A percentile compares a stretch with the other conserved stretches of the same genome.
Evolutionary conservation across 1,140 invertebrate species (phyloP).

Genomic region (Heliconius melpomene): DNA sequence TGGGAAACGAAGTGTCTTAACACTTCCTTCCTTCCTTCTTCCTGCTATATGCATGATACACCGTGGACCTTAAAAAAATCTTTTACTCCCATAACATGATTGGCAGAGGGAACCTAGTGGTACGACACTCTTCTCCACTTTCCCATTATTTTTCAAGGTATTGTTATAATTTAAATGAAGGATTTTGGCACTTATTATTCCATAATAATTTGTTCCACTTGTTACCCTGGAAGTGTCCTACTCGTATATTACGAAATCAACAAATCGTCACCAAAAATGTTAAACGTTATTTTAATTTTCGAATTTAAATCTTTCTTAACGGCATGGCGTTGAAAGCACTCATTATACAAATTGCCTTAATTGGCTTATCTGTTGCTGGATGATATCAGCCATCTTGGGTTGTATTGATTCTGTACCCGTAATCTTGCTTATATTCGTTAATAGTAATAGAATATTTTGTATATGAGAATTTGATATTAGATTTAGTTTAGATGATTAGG

Average conservation of each 20-base stretch:
- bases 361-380: conserved; percentile 22
- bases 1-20: no score
- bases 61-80: no score
- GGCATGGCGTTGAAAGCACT: conserved; percentile 5
- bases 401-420: conserved; percentile 18
- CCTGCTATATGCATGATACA: no score
- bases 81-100: no score
- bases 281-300: neutral
- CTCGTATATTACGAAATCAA: neutral
- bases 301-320: neutral
- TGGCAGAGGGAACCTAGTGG: no score
- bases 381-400: conserved; percentile 31
- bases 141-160: no score
- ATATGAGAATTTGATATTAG: neutral
- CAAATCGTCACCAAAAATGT: neutral
- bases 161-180: no score
- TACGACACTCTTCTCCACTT: no score
- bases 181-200: no score
- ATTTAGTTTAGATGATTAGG: neutral
- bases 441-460: neutral
- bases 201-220: no score
- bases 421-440: neutral
- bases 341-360: conserved; percentile 33
- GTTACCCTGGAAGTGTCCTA: no score
- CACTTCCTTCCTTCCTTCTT: no score